A percentile compares a stretch with the other conserved stretches of the same genome.
These are phyloP conservation scores for Melipona quadrifasciata DNA, from an alignment of 1,140 invertebrate genomes.

Conservation along the genomic window DNA sequence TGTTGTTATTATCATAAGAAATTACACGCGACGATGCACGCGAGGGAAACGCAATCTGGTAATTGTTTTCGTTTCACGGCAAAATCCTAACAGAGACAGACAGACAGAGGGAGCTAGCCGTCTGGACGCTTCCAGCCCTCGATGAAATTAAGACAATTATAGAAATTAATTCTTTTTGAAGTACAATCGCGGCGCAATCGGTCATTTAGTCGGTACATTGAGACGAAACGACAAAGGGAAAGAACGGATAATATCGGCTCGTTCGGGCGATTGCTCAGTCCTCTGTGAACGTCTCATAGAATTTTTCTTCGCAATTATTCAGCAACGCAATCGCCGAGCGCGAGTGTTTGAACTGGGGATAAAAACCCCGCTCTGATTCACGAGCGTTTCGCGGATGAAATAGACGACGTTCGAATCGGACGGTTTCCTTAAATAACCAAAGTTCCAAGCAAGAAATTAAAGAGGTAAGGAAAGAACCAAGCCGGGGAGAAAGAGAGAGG, in stretches of 20 bases:
- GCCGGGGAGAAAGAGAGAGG: too few species aligned
- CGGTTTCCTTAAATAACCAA: neutral
- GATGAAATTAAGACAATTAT: conserved; percentile 34
- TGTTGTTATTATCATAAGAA: neutral
- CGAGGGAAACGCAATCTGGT: neutral
- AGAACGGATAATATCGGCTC: neutral
- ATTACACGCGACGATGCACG: too few species aligned
- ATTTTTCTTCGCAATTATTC: neutral
- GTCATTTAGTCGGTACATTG: conserved; percentile 30
- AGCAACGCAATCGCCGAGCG: neutral
- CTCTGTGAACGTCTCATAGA: neutral
- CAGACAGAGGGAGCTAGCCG: neutral
- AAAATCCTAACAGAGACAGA: neutral
- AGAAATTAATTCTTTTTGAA: conserved; percentile 52
- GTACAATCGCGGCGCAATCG: neutral
- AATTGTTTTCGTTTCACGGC: neutral
- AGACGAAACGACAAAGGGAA: neutral
- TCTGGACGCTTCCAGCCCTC: neutral
- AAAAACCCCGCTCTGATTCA: neutral
- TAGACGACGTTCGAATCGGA: neutral
- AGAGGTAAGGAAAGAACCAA: neutral
- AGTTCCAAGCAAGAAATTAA: neutral
- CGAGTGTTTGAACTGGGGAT: neutral
- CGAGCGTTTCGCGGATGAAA: neutral
- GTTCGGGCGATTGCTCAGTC: conserved; percentile 30